Evolutionary conservation across 2,888 invertebrate species (phyloP).

Genomic region (Apodemia duryi): DNA sequence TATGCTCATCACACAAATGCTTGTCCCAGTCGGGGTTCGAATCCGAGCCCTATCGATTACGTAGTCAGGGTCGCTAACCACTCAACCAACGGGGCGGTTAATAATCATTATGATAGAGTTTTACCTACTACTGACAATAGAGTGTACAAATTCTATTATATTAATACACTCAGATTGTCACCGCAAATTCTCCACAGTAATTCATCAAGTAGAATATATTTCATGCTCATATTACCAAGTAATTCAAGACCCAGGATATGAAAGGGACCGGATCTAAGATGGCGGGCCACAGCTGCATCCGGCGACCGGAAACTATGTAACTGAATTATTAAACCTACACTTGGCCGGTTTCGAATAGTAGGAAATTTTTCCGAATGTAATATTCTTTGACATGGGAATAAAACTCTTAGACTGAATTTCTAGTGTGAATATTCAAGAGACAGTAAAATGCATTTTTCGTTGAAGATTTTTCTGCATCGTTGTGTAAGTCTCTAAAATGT

Average conservation of each 20-base stretch:
- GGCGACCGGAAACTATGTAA: slow-evolving; percentile 42
- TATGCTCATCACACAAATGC: too few species aligned
- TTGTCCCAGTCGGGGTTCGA: too few species aligned
- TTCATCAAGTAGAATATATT: slow-evolving; percentile 14
- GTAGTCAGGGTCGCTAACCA: too few species aligned
- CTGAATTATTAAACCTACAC: slow-evolving; percentile 32
- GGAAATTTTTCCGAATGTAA: slow-evolving; percentile 16
- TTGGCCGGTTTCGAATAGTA: slow-evolving; percentile 18
- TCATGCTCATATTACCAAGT: slow-evolving; percentile 23
- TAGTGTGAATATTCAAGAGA: neutral
- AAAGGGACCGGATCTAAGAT: slow-evolving; percentile 37
- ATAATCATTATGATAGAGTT: too few species aligned
- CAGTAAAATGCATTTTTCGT: neutral
- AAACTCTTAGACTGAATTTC: neutral
- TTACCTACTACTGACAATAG: too few species aligned
- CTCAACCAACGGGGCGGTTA: too few species aligned
- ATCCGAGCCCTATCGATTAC: too few species aligned
- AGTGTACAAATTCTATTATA: too few species aligned
- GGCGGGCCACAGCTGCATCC: slow-evolving; percentile 36
- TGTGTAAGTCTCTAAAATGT: too few species aligned
- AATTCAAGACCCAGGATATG: slow-evolving; percentile 27
- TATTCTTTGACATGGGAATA: slow-evolving; percentile 14
- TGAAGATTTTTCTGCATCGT: too few species aligned
- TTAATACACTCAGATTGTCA: neutral
- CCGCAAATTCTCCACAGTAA: neutral